These are phyloP conservation scores for Aramus guarauna DNA, from an alignment of 2,113 vertebrate species.

Conservation along the genomic window DNA sequence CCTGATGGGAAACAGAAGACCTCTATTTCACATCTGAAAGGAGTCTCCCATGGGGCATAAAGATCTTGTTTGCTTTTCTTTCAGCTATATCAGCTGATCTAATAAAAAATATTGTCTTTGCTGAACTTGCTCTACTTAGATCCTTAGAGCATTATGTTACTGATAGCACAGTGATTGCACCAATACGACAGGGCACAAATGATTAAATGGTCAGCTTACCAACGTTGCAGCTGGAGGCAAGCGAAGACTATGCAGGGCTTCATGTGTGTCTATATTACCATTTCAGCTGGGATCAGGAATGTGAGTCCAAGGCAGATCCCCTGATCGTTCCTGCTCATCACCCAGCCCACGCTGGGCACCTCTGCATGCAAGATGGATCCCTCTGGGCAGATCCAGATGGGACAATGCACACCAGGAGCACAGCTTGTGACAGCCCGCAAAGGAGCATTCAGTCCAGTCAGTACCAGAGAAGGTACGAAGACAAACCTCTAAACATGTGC, in stretches of 20 bases:
- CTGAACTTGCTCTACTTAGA: neutral
- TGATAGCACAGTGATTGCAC: neutral
- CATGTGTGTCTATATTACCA: fast-evolving
- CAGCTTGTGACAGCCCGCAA: neutral
- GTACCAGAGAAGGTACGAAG: neutral
- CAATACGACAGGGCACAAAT: neutral
- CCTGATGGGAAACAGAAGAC: neutral
- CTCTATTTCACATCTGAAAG: neutral
- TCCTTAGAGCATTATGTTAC: neutral
- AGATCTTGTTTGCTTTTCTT: neutral
- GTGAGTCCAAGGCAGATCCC: neutral
- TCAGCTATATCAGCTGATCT: neutral
- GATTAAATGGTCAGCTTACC: neutral
- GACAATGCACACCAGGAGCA: neutral
- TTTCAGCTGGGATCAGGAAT: neutral
- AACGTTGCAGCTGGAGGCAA: neutral
- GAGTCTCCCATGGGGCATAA: neutral
- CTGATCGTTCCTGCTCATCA: neutral
- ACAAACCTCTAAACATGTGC: neutral
- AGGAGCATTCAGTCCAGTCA: neutral
- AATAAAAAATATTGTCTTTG: constrained; percentile 4
- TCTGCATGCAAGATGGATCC: neutral
- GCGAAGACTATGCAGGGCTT: neutral
- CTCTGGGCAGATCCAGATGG: fast-evolving
- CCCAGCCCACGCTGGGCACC: neutral